Conservation (phyloP, 2,888 invertebrate species). For the Drosophila tanythrix region DNA sequence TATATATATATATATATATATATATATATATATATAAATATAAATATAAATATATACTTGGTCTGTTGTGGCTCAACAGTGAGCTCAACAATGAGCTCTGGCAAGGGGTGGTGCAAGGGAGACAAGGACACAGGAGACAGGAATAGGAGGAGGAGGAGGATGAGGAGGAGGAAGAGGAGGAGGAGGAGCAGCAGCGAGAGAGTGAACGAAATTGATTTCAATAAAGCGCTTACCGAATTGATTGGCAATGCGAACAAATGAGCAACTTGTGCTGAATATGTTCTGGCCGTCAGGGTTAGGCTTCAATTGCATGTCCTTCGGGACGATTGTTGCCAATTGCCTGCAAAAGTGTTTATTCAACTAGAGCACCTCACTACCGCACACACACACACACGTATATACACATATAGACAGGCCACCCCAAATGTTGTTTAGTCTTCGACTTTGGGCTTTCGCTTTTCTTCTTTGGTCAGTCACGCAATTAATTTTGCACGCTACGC, state of each 20-base stretch:
- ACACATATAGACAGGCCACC: background rate
- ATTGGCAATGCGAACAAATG: conserved; percentile 44
- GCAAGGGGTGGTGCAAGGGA: background rate
- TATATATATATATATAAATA: no score
- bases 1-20: no score
- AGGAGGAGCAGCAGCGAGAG: background rate
- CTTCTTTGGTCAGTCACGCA: conserved; percentile 71
- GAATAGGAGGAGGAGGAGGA: background rate
- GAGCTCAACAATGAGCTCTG: background rate
- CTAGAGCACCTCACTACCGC: background rate
- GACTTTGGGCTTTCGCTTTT: conserved; percentile 46
- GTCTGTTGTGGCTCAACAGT: background rate
- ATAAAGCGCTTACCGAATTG: conserved; percentile 50
- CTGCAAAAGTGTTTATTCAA: conserved; percentile 52
- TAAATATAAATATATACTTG: no score
- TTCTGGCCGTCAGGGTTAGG: conserved; percentile 19
- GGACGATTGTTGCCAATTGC: conserved; percentile 39
- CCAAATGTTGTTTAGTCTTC: conserved; percentile 32
- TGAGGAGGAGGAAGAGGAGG: background rate
- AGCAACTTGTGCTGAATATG: conserved; percentile 39
- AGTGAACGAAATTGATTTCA: conserved; percentile 46
- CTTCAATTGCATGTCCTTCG: conserved; percentile 52
- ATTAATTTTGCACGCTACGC: conserved; percentile 78
- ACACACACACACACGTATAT: background rate
- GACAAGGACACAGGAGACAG: background rate